These are phyloP conservation scores for Cephus spinipes DNA, from an alignment of 2,888 invertebrate species.

Conservation along the genomic window DNA sequence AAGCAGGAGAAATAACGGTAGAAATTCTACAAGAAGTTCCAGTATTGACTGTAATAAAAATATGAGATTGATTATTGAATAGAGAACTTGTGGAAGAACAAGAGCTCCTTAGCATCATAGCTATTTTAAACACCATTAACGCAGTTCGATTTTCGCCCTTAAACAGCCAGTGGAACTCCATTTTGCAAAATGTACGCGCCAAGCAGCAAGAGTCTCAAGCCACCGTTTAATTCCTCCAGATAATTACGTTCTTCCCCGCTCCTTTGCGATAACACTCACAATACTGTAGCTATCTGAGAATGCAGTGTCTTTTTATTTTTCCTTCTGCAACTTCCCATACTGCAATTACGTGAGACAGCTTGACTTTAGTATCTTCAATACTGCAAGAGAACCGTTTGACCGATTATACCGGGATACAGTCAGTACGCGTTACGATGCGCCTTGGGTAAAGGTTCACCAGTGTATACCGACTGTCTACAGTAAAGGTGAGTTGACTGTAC, in stretches of 20 bases:
- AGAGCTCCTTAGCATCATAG: background rate
- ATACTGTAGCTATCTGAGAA: background rate
- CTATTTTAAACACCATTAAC: background rate
- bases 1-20: background rate
- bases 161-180: background rate
- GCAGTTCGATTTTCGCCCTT: background rate
- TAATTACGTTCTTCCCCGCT: background rate
- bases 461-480: background rate
- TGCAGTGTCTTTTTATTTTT: background rate
- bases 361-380: background rate
- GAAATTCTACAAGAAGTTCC: background rate
- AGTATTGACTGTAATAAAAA: background rate
- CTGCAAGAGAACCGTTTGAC: background rate
- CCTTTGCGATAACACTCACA: background rate
- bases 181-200: background rate
- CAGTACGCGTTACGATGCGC: background rate
- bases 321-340: background rate
- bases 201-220: background rate
- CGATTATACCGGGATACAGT: background rate
- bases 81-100: background rate
- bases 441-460: background rate
- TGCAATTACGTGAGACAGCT: background rate
- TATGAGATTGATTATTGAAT: background rate
- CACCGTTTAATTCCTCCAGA: background rate
- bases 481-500: background rate